phyloP scores from a whole-genome alignment of 2,113 vertebrate species.

The Probosciger aterrimus region DNA sequence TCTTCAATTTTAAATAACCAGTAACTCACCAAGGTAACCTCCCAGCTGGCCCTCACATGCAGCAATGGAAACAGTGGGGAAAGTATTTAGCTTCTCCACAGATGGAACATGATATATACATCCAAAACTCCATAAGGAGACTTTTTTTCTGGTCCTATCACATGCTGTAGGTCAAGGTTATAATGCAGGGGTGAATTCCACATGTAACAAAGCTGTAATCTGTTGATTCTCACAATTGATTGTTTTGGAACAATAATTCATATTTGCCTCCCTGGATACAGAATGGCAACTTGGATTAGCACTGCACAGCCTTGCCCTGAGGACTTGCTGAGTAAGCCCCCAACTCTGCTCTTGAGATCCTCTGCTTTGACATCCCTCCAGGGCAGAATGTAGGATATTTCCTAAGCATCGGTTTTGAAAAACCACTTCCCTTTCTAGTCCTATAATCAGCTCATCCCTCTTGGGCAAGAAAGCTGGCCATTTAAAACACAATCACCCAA shows the following conservation, averaged over 20 bases:
- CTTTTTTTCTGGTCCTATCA: background rate
- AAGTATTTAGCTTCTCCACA: fast-evolving
- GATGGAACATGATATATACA: fast-evolving
- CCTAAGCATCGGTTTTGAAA: background rate
- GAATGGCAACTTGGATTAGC: background rate
- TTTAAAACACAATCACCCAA: background rate
- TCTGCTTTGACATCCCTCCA: background rate
- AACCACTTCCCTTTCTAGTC: background rate
- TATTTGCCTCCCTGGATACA: background rate
- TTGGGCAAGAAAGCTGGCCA: background rate
- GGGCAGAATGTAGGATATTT: background rate
- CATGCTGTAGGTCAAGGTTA: background rate
- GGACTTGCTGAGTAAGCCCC: background rate
- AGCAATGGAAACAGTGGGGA: fast-evolving
- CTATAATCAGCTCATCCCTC: background rate
- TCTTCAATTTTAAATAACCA: fast-evolving
- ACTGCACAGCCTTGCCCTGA: background rate
- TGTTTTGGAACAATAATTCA: constrained; percentile 25
- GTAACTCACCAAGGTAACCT: background rate
- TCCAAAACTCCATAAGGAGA: background rate
- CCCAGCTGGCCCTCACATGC: fast-evolving
- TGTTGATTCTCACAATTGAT: background rate
- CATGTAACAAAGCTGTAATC: background rate
- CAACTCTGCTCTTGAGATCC: background rate
- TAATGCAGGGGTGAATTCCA: background rate